Conservation (phyloP, 2,113 vertebrate genomes). For the Hipposideros armiger region DNA sequence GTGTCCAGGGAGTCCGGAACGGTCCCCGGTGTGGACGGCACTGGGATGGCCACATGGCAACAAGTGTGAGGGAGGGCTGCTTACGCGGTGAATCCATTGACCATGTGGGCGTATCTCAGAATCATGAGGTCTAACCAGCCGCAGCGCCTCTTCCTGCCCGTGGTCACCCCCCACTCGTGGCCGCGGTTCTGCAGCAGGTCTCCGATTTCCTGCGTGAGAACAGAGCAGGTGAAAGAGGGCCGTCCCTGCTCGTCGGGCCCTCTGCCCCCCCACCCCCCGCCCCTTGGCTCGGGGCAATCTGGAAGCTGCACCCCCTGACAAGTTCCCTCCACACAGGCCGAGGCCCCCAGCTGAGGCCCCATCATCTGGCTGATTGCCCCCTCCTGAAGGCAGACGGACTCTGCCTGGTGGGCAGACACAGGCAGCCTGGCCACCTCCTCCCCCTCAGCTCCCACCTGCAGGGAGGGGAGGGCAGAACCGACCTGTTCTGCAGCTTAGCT, state of each 20-base stretch:
- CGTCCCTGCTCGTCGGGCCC: too few species aligned
- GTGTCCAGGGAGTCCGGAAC: not conserved
- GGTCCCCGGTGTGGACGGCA: accelerated
- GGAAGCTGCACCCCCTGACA: not conserved
- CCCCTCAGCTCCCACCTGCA: accelerated
- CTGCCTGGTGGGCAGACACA: too few species aligned
- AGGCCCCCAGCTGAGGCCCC: not conserved
- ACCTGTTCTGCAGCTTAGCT: not conserved
- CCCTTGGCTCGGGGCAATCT: not conserved
- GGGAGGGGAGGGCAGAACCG: too few species aligned
- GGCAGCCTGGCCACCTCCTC: not conserved
- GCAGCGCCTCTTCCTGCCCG: constrained; percentile 96
- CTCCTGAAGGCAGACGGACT: not conserved
- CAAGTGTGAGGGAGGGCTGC: constrained; percentile 67
- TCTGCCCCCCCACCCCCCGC: accelerated
- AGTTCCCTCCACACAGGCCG: not conserved
- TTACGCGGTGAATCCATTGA: constrained; percentile 99
- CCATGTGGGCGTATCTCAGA: constrained; percentile 97
- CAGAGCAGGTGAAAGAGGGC: not conserved
- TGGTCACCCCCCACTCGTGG: constrained; percentile 97
- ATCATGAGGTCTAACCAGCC: constrained; percentile 98
- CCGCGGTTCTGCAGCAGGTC: constrained; percentile 96
- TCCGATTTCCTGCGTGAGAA: constrained; percentile 90
- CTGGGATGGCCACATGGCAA: accelerated
- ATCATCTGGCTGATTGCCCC: not conserved